Conservation (phyloP, 2,888 invertebrate species). For the Melipona bicolor region DNA sequence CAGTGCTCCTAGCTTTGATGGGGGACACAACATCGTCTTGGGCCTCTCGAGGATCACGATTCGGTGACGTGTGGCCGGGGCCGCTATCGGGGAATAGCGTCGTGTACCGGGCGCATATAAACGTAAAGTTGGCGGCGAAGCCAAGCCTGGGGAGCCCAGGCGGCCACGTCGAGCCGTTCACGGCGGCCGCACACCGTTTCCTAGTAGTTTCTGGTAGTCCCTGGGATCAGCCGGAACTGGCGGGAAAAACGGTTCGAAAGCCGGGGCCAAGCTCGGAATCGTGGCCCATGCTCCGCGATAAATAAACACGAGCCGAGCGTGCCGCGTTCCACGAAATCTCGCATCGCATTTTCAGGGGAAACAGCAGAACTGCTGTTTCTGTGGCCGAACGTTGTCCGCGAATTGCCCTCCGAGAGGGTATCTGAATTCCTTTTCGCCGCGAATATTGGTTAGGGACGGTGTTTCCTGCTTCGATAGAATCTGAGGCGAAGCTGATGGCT, state of each 20-base stretch:
- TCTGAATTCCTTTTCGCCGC: neutral
- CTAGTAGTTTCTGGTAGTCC: slow-evolving; percentile 65
- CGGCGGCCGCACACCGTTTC: slow-evolving; percentile 63
- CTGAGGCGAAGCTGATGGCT: neutral
- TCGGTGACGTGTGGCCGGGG: slow-evolving; percentile 78
- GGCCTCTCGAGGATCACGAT: slow-evolving; percentile 76
- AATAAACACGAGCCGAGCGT: slow-evolving; percentile 39
- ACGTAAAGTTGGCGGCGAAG: slow-evolving; percentile 73
- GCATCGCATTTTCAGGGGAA: slow-evolving; percentile 39
- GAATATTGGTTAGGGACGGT: neutral
- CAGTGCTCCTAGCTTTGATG: slow-evolving; percentile 68
- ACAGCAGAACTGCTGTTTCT: neutral
- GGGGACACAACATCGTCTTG: slow-evolving; percentile 69
- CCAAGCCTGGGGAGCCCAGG: neutral
- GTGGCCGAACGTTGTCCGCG: neutral
- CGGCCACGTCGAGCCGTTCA: slow-evolving; percentile 43
- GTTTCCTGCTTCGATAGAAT: slow-evolving; percentile 22
- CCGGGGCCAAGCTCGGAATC: slow-evolving; percentile 33
- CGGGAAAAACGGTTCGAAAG: slow-evolving; percentile 58
- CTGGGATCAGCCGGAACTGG: slow-evolving; percentile 56
- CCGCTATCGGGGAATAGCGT: slow-evolving; percentile 67
- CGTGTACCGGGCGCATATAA: slow-evolving; percentile 73
- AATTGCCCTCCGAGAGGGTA: neutral
- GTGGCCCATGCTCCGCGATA: slow-evolving; percentile 58
- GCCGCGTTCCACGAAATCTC: slow-evolving; percentile 55